Base-by-base conservation (phyloP, 2,888 invertebrate species). In the Lasioglossum lativentre region DNA sequence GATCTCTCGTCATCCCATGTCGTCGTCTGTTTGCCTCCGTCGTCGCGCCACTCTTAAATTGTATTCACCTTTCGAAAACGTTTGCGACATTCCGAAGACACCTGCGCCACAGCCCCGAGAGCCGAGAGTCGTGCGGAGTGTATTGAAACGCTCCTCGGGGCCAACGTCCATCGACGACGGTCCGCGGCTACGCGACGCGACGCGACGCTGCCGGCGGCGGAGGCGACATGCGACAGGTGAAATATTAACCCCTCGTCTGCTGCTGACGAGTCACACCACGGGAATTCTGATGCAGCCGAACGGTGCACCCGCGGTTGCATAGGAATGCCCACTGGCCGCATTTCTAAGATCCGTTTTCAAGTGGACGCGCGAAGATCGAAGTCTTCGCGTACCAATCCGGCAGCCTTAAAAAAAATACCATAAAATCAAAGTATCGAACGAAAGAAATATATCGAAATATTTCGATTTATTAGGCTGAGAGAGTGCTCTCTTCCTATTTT, bases 21-120 rank as follows among this genome's bases (percentile, higher is more conserved):
- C 34, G 66, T 66, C 19, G 76, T 76, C 63, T 76, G 52, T 63
- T 83, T 78, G 45, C 76, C 75, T 75, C 66, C 75, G 75, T 90
- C 82, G 70, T 84, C 80, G 71, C 80, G 71, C 66, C 78, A 74
- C 85, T 88, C 83, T 88, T 87, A 84, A 88, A 88, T 87, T 73
- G 86, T 84, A 89, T 90, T 89, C 90, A 88, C 89, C 89, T 90
- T 87, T 90, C 89, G 86, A 84, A 88, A 86, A 89, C 80, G 84
- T 77, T 88, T 78, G 87, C 89, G 83, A 86, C 89, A 83, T 85
- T 82, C 78, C 71, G 72, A 77, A 86, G 85, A 84, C 84, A 90
- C 88, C 90, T 85, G 90, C 85, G 84, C 77, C 82, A 30, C 81
- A 71, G 74, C 66, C 38, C 59, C 59, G 78, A 74, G 72, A 52